Conservation (phyloP, 2,888 invertebrate genomes). For the Laothoe populi region DNA sequence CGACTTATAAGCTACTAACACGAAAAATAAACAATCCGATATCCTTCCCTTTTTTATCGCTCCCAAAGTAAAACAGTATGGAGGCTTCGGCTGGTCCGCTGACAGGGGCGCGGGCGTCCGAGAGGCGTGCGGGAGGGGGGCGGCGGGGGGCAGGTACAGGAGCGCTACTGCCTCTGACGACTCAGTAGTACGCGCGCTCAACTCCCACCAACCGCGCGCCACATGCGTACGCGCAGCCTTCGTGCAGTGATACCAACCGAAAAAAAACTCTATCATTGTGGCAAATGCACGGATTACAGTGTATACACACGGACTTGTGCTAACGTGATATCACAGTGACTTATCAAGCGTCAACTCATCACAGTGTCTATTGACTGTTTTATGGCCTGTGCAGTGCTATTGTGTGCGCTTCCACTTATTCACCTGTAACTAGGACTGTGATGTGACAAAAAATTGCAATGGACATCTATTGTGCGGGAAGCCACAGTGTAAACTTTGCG, state of each 20-base stretch:
- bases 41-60: slow-evolving; percentile 82
- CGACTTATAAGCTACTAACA: slow-evolving; percentile 81
- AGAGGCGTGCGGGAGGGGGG: slow-evolving; percentile 54
- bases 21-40: slow-evolving; percentile 81
- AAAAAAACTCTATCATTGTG: slow-evolving; percentile 49
- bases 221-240: slow-evolving; percentile 74
- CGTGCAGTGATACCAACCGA: slow-evolving; percentile 51
- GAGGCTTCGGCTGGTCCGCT: slow-evolving; percentile 63
- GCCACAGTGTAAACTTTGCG: slow-evolving; percentile 77
- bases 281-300: slow-evolving; percentile 74
- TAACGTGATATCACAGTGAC: slow-evolving; percentile 40
- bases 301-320: slow-evolving; percentile 50
- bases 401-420: slow-evolving; percentile 76
- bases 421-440: slow-evolving; percentile 78
- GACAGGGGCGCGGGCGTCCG: slow-evolving; percentile 45
- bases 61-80: slow-evolving; percentile 73
- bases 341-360: slow-evolving; percentile 35
- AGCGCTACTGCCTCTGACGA: slow-evolving; percentile 81
- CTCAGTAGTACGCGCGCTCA: slow-evolving; percentile 79
- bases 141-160: slow-evolving; percentile 62
- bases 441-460: slow-evolving; percentile 84
- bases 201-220: slow-evolving; percentile 77
- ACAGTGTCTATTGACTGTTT: slow-evolving; percentile 74
- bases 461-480: slow-evolving; percentile 66
- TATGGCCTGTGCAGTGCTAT: slow-evolving; percentile 78